Base-by-base conservation (phyloP, 2,797 vertebrate genomes). In the Myotis myotis region DNA sequence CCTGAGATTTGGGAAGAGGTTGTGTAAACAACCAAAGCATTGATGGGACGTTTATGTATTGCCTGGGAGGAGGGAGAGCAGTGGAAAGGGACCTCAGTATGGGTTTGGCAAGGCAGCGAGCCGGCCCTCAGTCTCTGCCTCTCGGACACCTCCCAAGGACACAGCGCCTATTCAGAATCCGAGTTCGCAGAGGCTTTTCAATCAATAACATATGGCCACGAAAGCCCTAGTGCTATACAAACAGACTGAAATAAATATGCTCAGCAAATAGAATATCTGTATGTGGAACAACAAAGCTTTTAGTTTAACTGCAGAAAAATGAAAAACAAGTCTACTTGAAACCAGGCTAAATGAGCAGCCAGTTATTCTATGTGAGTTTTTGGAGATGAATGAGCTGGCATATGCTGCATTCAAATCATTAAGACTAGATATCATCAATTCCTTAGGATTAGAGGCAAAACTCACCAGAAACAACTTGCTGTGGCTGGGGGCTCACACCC, bases 401-500 rank as follows among this genome's bases (percentile, higher is more conserved):
- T 97, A 97, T 97, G 97, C 96, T 98, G 97, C 95, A 96, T 92
- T 97, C 97, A 97, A 98, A 98, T 97, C 96, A 96, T 97, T 97
- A 98, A 97, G 97, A 96, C 94, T 95, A 93, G 93, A 86, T 95
- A 96, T 95, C 96, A 97, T 95, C 97, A 97, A 98, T 98, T 98
- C 97, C 97, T 98, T 87, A 95, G 89, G 87, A 97, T 86, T 87
- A 97, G 97, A 97, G 95, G 94, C 96, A 97, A 88, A 92, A 91
- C 86, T 95, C 92, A 38, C 82, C 88, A 81, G 94, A 80, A 97
- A 96, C 89, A 94, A 96, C 68, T 95, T 92, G 72, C 93, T 96
- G 76, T 4, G 55, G 84, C 91, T 84, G 53, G 80, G 80, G 94
- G 93, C 97, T 96, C 8, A 85, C 90, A 95, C 78, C 90, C 55